Evolutionary conservation across 2,797 vertebrate species (phyloP).

Genomic region (Hippocampus kuda): DNA sequence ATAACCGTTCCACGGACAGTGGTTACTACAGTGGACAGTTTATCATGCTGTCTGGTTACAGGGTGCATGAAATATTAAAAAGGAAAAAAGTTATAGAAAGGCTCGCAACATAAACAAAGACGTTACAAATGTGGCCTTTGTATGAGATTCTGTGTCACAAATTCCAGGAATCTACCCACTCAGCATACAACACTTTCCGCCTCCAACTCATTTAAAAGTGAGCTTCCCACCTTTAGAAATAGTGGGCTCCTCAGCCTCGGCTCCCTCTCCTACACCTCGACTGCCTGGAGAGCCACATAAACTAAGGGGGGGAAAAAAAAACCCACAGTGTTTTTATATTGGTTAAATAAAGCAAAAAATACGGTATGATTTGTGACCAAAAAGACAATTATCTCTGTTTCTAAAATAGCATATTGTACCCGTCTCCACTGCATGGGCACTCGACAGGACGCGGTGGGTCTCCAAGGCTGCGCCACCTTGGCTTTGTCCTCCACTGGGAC

Average conservation of each 20-base stretch:
- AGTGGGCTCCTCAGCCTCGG: slow-evolving; percentile 62
- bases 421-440: slow-evolving; percentile 63
- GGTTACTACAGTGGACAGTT: too few species aligned
- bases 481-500: slow-evolving; percentile 66
- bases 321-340: too few species aligned
- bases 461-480: slow-evolving; percentile 80
- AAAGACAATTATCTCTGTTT: neutral
- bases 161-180: neutral
- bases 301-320: slow-evolving; percentile 37
- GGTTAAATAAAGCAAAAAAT: neutral
- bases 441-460: slow-evolving; percentile 65
- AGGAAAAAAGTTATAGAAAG: too few species aligned
- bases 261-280: slow-evolving; percentile 63
- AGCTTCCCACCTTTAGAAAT: slow-evolving; percentile 56
- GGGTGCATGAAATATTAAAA: too few species aligned
- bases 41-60: too few species aligned
- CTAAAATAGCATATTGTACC: slow-evolving; percentile 50
- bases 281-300: slow-evolving; percentile 45
- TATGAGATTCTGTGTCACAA: neutral
- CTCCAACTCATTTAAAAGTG: neutral
- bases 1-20: too few species aligned
- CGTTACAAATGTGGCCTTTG: neutral
- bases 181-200: neutral
- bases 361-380: neutral
- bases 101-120: neutral